These are phyloP conservation scores for Chaenodraco wilsoni DNA, from an alignment of 2,797 vertebrate genomes.

Conservation along the genomic window DNA sequence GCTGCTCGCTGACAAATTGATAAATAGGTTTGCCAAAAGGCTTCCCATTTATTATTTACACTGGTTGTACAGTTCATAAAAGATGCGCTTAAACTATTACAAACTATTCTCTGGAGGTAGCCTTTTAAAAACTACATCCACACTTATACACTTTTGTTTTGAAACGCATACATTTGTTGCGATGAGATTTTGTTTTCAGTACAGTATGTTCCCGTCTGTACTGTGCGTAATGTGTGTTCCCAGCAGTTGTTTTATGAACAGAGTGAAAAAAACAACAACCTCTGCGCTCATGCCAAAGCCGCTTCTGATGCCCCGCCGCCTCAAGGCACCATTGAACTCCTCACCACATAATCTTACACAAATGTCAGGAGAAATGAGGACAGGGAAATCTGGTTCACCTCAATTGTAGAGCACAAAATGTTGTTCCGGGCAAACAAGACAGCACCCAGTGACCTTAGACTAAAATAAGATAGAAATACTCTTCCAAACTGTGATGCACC, in stretches of 20 bases:
- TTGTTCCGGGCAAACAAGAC: conserved; percentile 37
- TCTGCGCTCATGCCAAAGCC: conserved; percentile 32
- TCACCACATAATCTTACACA: conserved; percentile 43
- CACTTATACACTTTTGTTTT: no score
- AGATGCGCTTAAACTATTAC: background rate
- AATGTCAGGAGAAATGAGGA: conserved; percentile 41
- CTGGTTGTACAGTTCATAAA: background rate
- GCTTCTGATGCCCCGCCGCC: conserved; percentile 48
- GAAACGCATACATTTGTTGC: no score
- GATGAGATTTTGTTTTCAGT: conserved; percentile 16
- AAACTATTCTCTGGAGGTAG: no score
- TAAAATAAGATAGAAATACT: no score
- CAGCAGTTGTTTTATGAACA: conserved; percentile 64
- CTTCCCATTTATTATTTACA: conserved; percentile 22
- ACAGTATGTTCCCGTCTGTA: conserved; percentile 48
- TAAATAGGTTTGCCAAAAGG: conserved; percentile 22
- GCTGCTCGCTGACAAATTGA: conserved; percentile 38
- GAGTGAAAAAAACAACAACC: background rate
- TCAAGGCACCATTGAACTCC: conserved; percentile 55
- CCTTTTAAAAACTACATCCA: no score
- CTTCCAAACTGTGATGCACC: conserved; percentile 7
- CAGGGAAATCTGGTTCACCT: conserved; percentile 44
- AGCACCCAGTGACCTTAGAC: conserved; percentile 34
- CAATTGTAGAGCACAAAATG: conserved; percentile 32
- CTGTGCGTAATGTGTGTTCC: conserved; percentile 35